These are phyloP conservation scores for Tinea pellionella DNA, from an alignment of 2,888 invertebrate species.

Conservation along the genomic window DNA sequence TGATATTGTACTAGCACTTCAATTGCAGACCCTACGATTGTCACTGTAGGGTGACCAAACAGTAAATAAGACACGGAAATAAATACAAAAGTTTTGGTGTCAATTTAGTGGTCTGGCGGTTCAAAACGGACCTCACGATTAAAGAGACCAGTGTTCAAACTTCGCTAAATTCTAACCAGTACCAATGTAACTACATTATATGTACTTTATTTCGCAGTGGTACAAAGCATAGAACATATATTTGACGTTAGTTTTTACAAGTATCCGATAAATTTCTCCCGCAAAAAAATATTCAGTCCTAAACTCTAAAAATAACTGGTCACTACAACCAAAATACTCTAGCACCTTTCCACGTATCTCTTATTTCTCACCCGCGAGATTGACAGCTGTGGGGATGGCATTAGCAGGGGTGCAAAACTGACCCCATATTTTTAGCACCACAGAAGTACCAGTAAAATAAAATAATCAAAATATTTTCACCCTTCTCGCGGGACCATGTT, in stretches of 20 bases:
- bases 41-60: constrained; percentile 22
- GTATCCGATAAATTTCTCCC: no score
- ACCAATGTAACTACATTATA: no score
- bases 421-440: constrained; percentile 35
- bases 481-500: constrained; percentile 37
- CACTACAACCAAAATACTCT: background rate
- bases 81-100: background rate
- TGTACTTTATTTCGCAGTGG: no score
- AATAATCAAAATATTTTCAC: constrained; percentile 65
- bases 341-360: constrained; percentile 25
- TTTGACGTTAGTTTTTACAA: no score
- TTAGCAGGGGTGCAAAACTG: constrained; percentile 19
- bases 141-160: no score
- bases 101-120: no score
- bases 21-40: constrained; percentile 16
- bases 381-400: constrained; percentile 40
- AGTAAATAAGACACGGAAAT: no score
- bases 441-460: constrained; percentile 40
- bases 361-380: constrained; percentile 32
- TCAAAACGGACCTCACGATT: no score
- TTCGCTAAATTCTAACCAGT: no score
- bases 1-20: constrained; percentile 9
- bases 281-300: no score
- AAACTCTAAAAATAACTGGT: no score
- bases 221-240: no score